These are phyloP conservation scores for Paracentrotus lividus DNA, from an alignment of 53 echinoderm and acorn worm genomes.

Conservation along the genomic window DNA sequence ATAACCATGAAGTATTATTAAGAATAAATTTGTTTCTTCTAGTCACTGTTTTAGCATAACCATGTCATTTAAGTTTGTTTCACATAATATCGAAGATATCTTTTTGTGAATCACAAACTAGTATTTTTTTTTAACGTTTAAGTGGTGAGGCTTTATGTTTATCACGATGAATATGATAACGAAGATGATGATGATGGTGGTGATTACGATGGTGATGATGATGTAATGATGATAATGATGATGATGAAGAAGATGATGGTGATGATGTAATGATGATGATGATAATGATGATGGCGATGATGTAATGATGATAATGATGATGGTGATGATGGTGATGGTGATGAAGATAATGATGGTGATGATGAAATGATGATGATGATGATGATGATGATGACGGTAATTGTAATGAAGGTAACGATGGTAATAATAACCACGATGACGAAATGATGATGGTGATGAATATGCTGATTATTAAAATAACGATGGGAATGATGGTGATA, in stretches of 20 bases:
- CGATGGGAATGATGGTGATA: background rate
- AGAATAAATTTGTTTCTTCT: too few relatives aligned
- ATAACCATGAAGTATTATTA: too few relatives aligned
- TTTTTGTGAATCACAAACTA: too few relatives aligned
- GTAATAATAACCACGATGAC: background rate
- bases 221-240: slow-evolving; percentile 9
- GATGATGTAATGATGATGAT: background rate
- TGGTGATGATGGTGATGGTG: background rate
- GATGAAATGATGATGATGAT: background rate
- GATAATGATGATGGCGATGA: background rate
- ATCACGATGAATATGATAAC: background rate
- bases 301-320: background rate
- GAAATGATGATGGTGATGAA: slow-evolving; percentile 10
- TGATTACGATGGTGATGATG: background rate
- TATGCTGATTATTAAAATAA: background rate
- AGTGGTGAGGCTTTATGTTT: too few relatives aligned
- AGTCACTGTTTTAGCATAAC: too few relatives aligned
- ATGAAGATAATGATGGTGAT: background rate
- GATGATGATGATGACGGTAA: background rate
- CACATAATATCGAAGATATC: too few relatives aligned
- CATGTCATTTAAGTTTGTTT: too few relatives aligned
- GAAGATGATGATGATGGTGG: background rate
- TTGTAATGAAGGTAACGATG: background rate
- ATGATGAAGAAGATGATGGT: background rate
- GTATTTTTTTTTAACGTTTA: too few relatives aligned